Evolutionary conservation across 2,888 invertebrate species (phyloP).

Genomic region (Philopedon plagiatum): DNA sequence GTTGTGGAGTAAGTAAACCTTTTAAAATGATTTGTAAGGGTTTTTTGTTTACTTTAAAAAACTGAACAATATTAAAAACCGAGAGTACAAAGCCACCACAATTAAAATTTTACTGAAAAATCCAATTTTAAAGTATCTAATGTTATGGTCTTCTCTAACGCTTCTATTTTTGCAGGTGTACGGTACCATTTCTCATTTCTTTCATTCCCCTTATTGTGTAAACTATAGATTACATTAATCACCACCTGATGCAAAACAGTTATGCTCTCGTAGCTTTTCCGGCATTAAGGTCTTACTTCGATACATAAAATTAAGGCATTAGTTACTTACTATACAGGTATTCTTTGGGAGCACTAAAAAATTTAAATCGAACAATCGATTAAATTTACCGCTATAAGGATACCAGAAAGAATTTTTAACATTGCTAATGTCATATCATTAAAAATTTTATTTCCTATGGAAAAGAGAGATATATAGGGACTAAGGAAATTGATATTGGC

Average conservation of each 20-base stretch:
- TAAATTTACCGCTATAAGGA: neutral
- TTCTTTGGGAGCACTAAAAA: neutral
- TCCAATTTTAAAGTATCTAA: no score
- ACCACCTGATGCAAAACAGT: neutral
- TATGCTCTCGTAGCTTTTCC: neutral
- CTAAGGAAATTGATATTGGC: no score
- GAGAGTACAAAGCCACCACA: no score
- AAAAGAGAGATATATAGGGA: no score
- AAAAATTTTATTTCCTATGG: neutral
- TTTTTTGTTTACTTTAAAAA: no score
- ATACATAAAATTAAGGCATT: neutral
- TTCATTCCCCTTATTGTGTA: neutral
- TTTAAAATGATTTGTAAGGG: no score
- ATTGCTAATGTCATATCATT: neutral
- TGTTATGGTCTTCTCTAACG: no score
- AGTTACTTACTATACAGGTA: neutral
- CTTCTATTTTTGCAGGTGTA: no score
- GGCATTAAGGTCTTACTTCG: neutral
- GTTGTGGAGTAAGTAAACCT: no score
- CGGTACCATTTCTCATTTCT: neutral
- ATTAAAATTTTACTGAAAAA: no score
- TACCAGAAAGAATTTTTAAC: neutral
- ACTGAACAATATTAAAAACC: no score
- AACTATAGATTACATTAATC: neutral
- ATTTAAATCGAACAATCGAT: neutral